Base-by-base conservation (phyloP, 2,797 vertebrate genomes). In the Cossypha heuglini region DNA sequence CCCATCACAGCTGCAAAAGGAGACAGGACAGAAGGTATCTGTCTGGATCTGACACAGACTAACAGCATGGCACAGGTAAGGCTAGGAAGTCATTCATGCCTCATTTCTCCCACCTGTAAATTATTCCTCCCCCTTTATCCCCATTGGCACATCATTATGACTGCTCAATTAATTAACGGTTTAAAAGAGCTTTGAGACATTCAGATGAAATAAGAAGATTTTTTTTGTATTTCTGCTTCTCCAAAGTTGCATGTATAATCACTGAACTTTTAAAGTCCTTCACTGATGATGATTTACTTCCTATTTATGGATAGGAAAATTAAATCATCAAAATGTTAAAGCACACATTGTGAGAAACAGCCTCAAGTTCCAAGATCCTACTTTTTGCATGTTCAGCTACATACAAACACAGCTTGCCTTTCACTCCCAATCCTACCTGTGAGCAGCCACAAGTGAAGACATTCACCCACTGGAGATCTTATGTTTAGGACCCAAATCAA, bases 21-120 rank as follows among this genome's bases (percentile, higher is more conserved):
- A 88, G 95, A 96, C 67, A 79, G 80, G 86, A 94, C 93, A 96
- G 94, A 95, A 94, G 93, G 93, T 48, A 95, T 55, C 88, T 96
- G 94, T 92, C 93, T 96, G 92, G 58, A 78, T 95, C 69, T 91
- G 73, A 95, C 91, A 96, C 66, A 93, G 76, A 86, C 82, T 94
- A 93, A 88, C 94, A 88, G 91, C 93, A 54, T 57, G 75, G 91
- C 82, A 78, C 31, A 84, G 69, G 88, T 90, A 94, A 91, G 88
- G 82, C 93, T 91, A 82, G 69, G 82, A 94, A 95, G 94, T 93
- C 92, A 93, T 97, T 96, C 94, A 96, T 92, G 95, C 95, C 90
- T 96, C 96, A 96, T 97, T 96, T 96, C 95, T 88, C 71, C 95
- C 94, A 93, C 92, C 92, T 94, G 90, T 90, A 95, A 94, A 90